Conservation (phyloP, 2,113 vertebrate genomes). For the Petrocephalus zakoni region DNA sequence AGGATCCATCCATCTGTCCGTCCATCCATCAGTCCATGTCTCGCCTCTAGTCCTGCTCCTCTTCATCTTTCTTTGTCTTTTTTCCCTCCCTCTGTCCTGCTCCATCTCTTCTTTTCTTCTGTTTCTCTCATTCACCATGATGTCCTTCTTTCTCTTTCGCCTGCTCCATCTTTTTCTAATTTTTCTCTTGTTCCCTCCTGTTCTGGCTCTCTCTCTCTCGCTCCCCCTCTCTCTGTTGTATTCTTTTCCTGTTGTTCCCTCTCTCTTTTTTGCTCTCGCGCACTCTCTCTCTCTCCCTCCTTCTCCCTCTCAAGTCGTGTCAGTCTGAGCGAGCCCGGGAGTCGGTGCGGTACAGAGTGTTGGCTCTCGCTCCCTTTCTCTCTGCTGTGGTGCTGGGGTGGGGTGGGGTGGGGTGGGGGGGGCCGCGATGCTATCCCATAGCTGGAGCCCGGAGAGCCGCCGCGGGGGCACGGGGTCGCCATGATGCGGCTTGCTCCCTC, state of each 20-base stretch:
- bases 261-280: neutral
- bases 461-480: neutral
- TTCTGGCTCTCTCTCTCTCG: neutral
- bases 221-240: neutral
- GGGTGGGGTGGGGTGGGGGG: neutral
- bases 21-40: too few species aligned
- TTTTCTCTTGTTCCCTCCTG: neutral
- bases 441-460: neutral
- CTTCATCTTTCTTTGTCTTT: neutral
- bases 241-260: slow-evolving; percentile 7
- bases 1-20: too few species aligned
- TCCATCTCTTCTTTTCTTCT: neutral
- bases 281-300: slow-evolving; percentile 33
- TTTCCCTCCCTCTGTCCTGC: neutral
- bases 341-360: neutral
- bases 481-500: neutral
- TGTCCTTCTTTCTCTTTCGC: neutral
- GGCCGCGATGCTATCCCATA: neutral
- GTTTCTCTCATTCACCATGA: neutral
- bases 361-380: neutral
- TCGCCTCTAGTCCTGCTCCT: neutral
- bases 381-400: neutral
- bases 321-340: slow-evolving; percentile 36
- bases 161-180: slow-evolving; percentile 10
- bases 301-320: slow-evolving; percentile 51